These are phyloP conservation scores for Crocodylus rhombifer DNA, from an alignment of 2,797 vertebrate species.

Conservation along the genomic window DNA sequence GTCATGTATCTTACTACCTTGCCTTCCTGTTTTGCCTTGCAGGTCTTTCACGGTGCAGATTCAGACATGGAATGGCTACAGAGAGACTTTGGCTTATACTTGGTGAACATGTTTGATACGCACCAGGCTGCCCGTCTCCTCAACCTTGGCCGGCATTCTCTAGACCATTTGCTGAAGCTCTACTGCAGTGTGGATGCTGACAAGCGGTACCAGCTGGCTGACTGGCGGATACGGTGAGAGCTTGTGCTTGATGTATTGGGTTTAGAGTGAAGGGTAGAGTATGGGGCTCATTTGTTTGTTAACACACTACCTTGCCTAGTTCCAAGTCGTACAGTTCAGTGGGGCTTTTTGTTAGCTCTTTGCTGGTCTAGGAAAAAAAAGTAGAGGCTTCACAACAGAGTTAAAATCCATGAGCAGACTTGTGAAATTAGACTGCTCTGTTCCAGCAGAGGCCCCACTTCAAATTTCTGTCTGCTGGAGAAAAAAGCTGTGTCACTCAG, in stretches of 20 bases:
- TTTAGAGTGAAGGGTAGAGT: neutral
- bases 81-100: conserved; percentile 94
- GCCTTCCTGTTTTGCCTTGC: neutral
- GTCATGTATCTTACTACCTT: neutral
- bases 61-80: conserved; percentile 98
- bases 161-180: conserved; percentile 92
- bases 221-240: conserved; percentile 96
- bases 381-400: neutral
- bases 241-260: neutral
- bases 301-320: neutral
- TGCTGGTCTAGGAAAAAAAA: neutral
- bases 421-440: neutral
- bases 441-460: neutral
- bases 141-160: conserved; percentile 91
- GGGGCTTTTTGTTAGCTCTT: neutral
- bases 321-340: neutral
- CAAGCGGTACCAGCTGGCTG: conserved; percentile 96
- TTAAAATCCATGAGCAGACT: neutral
- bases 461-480: neutral
- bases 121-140: conserved; percentile 94
- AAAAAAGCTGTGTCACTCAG: neutral
- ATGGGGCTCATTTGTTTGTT: neutral
- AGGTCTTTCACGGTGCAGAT: conserved; percentile 97
- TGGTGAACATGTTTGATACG: conserved; percentile 97
- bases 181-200: conserved; percentile 90